Evolutionary conservation across 2,113 vertebrate species (phyloP).

Genomic region (Phalacrocorax brasilianus): DNA sequence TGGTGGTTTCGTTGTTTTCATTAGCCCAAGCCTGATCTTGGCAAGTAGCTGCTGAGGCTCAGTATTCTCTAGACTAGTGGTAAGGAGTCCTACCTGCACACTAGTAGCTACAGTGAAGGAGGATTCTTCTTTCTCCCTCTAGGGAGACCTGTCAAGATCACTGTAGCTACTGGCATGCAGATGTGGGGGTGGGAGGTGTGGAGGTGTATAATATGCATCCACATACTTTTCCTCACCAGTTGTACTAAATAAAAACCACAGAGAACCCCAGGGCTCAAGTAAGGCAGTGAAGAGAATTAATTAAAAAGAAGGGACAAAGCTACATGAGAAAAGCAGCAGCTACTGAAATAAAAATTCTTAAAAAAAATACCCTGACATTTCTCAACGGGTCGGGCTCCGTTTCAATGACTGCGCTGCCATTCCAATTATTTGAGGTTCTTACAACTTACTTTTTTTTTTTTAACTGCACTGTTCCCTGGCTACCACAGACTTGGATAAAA

Average conservation of each 20-base stretch:
- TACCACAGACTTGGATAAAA: background rate
- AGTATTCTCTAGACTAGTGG: background rate
- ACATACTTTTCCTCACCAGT: background rate
- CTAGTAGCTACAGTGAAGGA: rapidly evolving
- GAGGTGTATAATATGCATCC: background rate
- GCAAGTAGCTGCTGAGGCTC: background rate
- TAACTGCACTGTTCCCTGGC: background rate
- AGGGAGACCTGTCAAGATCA: background rate
- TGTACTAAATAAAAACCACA: background rate
- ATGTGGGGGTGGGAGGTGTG: background rate
- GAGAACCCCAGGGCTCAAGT: background rate
- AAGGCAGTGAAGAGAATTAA: background rate
- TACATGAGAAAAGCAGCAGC: background rate
- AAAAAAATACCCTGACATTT: background rate
- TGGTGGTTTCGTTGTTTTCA: background rate
- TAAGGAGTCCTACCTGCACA: background rate
- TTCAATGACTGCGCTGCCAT: background rate
- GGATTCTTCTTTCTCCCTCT: background rate
- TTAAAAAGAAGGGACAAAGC: background rate
- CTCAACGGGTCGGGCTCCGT: background rate
- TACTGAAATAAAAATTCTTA: background rate
- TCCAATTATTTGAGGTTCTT: background rate
- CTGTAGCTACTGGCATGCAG: background rate
- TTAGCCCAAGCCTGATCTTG: background rate
- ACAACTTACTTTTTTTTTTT: background rate